These are phyloP conservation scores for Cacatua alba DNA, from an alignment of 2,113 vertebrate species.

Conservation along the genomic window DNA sequence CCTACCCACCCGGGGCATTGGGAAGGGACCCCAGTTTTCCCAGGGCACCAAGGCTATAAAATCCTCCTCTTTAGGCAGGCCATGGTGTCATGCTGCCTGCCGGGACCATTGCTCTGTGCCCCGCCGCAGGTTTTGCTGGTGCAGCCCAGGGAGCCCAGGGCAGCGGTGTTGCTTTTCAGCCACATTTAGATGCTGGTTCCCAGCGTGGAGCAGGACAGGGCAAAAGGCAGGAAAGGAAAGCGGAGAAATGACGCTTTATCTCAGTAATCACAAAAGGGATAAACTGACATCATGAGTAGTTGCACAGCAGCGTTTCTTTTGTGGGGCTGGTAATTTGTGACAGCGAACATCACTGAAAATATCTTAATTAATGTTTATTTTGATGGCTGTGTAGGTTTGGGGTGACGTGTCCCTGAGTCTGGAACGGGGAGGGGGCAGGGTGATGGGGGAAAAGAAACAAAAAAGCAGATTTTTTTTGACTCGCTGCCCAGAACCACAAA, in stretches of 20 bases:
- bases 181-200: background rate
- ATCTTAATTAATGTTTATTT: conserved; percentile 71
- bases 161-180: background rate
- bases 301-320: conserved; percentile 33
- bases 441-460: background rate
- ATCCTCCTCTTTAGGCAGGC: accelerated
- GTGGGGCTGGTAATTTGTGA: conserved; percentile 64
- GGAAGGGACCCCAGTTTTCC: background rate
- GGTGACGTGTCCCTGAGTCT: conserved; percentile 56
- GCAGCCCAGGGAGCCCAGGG: accelerated
- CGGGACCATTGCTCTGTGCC: accelerated
- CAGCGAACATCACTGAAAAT: conserved; percentile 31
- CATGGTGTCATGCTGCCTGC: accelerated
- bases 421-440: background rate
- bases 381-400: conserved; percentile 56
- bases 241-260: conserved; percentile 8
- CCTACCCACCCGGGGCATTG: accelerated
- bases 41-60: background rate
- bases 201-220: accelerated
- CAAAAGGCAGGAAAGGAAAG: background rate
- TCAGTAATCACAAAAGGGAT: background rate
- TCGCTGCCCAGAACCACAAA: conserved; percentile 68
- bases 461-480: conserved; percentile 37
- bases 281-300: conserved; percentile 53
- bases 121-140: accelerated